Evolutionary conservation across 2,113 vertebrate species (phyloP).

Genomic region (Illadopsis cleaveri): DNA sequence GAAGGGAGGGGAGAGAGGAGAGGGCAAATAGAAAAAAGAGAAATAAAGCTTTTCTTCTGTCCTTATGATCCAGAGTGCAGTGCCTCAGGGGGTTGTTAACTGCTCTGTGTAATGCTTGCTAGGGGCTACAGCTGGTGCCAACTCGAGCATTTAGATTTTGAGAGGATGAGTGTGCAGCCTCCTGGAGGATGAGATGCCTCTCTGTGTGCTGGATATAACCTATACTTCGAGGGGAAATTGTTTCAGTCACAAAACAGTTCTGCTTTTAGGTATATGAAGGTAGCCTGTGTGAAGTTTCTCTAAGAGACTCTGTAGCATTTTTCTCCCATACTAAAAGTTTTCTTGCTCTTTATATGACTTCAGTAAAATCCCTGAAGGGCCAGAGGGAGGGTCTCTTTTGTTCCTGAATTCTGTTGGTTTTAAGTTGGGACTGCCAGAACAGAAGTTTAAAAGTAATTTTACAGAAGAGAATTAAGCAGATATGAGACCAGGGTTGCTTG

Average conservation of each 20-base stretch:
- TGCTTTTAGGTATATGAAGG: not conserved
- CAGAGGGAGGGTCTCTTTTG: not conserved
- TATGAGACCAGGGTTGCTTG: not conserved
- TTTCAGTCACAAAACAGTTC: not conserved
- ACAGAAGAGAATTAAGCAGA: not conserved
- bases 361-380: not conserved
- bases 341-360: not conserved
- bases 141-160: not conserved
- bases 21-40: not conserved
- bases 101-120: not conserved
- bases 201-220: not conserved
- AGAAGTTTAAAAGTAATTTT: not conserved
- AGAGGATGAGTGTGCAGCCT: not conserved
- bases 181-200: not conserved
- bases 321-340: not conserved
- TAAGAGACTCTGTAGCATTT: not conserved
- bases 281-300: not conserved
- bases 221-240: not conserved
- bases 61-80: not conserved
- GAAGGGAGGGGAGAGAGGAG: accelerated
- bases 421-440: not conserved
- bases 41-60: not conserved
- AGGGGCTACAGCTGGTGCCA: not conserved
- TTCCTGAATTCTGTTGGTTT: not conserved
- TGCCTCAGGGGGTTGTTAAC: not conserved